phyloP scores from a whole-genome alignment of 2,797 vertebrate genomes.

The Mergus octosetaceus region DNA sequence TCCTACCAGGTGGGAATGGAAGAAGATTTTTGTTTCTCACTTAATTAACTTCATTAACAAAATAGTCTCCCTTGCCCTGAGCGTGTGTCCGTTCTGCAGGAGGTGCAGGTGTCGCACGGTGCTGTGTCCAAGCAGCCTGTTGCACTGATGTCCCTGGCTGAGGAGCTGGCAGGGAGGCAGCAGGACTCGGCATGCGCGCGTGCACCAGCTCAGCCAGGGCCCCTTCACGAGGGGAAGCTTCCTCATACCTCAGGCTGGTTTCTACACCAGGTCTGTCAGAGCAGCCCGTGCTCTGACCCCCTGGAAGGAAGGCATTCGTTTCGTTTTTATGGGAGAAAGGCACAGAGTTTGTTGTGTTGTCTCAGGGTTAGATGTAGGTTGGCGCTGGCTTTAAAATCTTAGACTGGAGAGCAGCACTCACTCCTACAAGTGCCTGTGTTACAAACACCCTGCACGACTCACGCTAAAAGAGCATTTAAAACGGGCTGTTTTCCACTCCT shows the following conservation, averaged over 20 bases:
- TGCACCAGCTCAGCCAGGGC: background rate
- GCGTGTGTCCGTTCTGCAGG: accelerated
- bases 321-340: background rate
- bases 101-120: accelerated
- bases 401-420: background rate
- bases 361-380: background rate
- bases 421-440: accelerated
- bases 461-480: background rate
- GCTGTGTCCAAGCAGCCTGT: background rate
- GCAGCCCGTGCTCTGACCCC: background rate
- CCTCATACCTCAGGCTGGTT: background rate
- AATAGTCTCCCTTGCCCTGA: background rate
- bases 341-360: background rate
- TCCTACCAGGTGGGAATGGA: background rate
- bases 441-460: background rate
- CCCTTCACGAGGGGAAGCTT: background rate
- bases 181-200: background rate
- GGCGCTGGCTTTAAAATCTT: background rate
- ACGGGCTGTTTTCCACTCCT: background rate
- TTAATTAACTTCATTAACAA: background rate
- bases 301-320: background rate
- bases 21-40: background rate
- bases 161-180: background rate
- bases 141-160: accelerated
- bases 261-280: background rate